phyloP scores from a whole-genome alignment of 1,140 invertebrate species.

The Gryllus bimaculatus region DNA sequence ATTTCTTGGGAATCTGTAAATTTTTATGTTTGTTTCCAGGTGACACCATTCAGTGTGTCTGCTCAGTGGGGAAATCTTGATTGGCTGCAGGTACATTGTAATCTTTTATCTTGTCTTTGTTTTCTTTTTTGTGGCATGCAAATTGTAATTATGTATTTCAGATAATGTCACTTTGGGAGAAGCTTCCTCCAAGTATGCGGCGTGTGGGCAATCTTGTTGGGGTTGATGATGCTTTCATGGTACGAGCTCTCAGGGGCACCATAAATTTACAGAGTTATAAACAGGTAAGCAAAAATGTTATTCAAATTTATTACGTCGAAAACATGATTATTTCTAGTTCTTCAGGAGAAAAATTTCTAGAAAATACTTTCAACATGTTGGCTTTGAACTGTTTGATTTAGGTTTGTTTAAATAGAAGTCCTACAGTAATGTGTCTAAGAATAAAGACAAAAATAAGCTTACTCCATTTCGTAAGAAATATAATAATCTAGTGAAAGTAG shows the following conservation, averaged over 20 bases:
- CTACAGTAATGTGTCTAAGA: no score
- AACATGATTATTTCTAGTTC: no score
- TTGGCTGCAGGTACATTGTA: slow-evolving; percentile 66
- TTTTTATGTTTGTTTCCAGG: slow-evolving; percentile 29
- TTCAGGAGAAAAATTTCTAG: no score
- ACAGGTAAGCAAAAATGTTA: slow-evolving; percentile 32
- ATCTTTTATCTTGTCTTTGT: not conserved
- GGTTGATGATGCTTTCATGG: slow-evolving; percentile 79
- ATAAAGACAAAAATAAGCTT: no score
- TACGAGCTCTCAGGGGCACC: slow-evolving; percentile 63
- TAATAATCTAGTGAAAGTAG: no score
- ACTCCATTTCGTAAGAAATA: no score
- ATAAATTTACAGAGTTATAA: slow-evolving; percentile 40
- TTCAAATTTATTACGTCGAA: no score
- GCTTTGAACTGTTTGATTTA: no score
- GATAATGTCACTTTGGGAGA: slow-evolving; percentile 68
- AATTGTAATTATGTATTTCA: not conserved
- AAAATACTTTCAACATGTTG: no score
- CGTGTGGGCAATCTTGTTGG: slow-evolving; percentile 86
- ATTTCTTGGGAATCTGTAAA: no score
- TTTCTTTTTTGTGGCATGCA: not conserved
- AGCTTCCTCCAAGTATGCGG: slow-evolving; percentile 64
- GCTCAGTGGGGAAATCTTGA: slow-evolving; percentile 70
- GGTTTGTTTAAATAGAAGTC: no score
- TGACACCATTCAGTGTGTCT: slow-evolving; percentile 72